These are phyloP conservation scores for Drosophila repletoides DNA, from an alignment of 1,140 invertebrate species.

Conservation along the genomic window DNA sequence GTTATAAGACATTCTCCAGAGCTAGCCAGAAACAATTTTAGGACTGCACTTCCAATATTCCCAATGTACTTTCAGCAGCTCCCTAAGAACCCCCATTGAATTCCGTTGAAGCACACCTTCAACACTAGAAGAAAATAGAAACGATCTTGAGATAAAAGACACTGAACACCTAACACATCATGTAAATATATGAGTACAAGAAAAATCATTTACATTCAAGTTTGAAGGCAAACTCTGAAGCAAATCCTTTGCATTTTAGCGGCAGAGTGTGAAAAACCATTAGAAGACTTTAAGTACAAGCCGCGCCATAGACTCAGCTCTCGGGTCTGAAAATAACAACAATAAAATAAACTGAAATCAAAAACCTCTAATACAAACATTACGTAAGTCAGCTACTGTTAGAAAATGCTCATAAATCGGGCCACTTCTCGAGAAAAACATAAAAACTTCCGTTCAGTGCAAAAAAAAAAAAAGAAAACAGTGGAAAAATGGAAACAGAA, in stretches of 20 bases:
- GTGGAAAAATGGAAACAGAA: too few species aligned
- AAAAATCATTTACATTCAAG: slow-evolving; percentile 60
- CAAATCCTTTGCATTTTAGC: slow-evolving; percentile 62
- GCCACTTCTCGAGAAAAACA: slow-evolving; percentile 57
- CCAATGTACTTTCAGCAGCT: not conserved
- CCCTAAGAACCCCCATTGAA: slow-evolving; percentile 20
- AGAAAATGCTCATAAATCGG: slow-evolving; percentile 26
- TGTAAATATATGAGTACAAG: slow-evolving; percentile 35
- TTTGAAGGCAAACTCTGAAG: slow-evolving; percentile 29
- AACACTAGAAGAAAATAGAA: slow-evolving; percentile 3
- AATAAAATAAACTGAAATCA: slow-evolving; percentile 69
- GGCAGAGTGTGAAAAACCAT: slow-evolving; percentile 73
- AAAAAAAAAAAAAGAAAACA: slow-evolving; percentile 47
- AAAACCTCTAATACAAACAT: slow-evolving; percentile 69
- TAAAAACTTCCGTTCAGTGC: slow-evolving; percentile 68
- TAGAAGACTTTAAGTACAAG: slow-evolving; percentile 42
- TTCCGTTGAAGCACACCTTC: slow-evolving; percentile 51
- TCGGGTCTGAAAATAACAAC: slow-evolving; percentile 10
- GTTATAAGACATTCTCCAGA: too few species aligned
- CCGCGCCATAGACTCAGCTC: slow-evolving; percentile 6
- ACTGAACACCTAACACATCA: slow-evolving; percentile 22
- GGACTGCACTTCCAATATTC: too few species aligned
- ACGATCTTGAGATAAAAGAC: slow-evolving; percentile 30
- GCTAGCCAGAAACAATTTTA: too few species aligned
- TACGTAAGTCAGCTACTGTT: slow-evolving; percentile 71